phyloP scores from a whole-genome alignment of 2,797 vertebrate genomes.

The Myotis findleyi region DNA sequence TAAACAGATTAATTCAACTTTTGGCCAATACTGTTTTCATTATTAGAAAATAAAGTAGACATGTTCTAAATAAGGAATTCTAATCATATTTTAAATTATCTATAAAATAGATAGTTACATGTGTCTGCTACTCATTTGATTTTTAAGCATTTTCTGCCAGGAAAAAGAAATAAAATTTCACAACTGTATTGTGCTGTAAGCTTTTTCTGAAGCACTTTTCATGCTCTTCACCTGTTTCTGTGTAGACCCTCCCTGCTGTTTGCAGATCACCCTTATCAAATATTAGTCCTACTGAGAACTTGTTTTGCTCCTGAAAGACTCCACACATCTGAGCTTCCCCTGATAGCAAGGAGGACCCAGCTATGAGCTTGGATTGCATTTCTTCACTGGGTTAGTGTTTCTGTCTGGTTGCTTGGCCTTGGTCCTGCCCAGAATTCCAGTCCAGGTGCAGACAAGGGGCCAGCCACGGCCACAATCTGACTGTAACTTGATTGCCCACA shows the following conservation, averaged over 20 bases:
- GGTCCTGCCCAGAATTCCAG: not conserved
- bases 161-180: not conserved
- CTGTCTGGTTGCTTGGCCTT: not conserved
- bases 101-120: not conserved
- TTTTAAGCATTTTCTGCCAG: not conserved
- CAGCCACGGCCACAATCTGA: too few relatives aligned
- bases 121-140: not conserved
- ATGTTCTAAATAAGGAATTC: not conserved
- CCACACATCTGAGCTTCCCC: not conserved
- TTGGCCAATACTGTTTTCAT: not conserved
- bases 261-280: not conserved
- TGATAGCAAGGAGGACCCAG: not conserved
- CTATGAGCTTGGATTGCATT: not conserved
- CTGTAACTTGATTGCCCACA: not conserved
- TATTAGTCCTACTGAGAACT: not conserved
- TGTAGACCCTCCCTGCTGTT: not conserved
- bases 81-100: not conserved
- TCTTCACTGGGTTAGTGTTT: not conserved
- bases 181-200: not conserved
- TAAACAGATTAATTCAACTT: slow-evolving; percentile 26
- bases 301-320: not conserved
- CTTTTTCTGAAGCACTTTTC: not conserved
- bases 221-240: not conserved
- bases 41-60: not conserved
- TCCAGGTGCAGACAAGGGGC: not conserved